Conservation (phyloP, 2,888 invertebrate genomes). For the Dryadula phaetusa region DNA sequence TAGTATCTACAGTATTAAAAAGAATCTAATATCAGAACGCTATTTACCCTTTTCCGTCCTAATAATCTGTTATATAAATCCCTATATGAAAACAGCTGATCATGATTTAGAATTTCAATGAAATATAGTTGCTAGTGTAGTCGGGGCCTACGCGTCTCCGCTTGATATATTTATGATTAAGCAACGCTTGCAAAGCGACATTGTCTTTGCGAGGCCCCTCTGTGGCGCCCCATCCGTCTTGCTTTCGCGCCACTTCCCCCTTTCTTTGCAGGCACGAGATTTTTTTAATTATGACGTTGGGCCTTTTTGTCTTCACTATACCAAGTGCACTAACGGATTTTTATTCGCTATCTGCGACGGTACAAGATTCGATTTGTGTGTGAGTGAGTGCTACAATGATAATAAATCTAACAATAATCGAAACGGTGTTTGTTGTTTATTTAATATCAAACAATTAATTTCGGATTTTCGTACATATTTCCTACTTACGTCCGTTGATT, state of each 20-base stretch:
- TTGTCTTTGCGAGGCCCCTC: conserved; percentile 78
- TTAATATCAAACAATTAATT: background rate
- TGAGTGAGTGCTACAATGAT: background rate
- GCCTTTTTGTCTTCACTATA: conserved; percentile 77
- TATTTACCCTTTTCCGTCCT: too few species aligned
- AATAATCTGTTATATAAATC: too few species aligned
- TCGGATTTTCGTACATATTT: too few species aligned
- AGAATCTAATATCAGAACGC: too few species aligned
- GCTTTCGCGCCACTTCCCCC: conserved; percentile 80
- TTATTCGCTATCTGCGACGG: conserved; percentile 34
- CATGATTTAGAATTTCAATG: background rate
- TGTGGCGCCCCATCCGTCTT: conserved; percentile 81
- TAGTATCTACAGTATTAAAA: too few species aligned
- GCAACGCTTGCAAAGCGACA: conserved; percentile 77
- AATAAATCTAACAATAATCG: too few species aligned
- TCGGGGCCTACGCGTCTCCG: conserved; percentile 58
- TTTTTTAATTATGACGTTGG: conserved; percentile 84
- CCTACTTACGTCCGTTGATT: too few species aligned
- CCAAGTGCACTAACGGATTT: conserved; percentile 50
- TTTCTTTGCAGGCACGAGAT: conserved; percentile 82
- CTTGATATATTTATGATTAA: conserved; percentile 85
- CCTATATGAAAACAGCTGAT: too few species aligned
- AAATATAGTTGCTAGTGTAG: conserved; percentile 49
- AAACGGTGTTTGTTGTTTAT: background rate
- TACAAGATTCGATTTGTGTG: conserved; percentile 49